These are phyloP conservation scores for Callinectes sapidus DNA, from an alignment of 2,888 invertebrate species.

Conservation along the genomic window DNA sequence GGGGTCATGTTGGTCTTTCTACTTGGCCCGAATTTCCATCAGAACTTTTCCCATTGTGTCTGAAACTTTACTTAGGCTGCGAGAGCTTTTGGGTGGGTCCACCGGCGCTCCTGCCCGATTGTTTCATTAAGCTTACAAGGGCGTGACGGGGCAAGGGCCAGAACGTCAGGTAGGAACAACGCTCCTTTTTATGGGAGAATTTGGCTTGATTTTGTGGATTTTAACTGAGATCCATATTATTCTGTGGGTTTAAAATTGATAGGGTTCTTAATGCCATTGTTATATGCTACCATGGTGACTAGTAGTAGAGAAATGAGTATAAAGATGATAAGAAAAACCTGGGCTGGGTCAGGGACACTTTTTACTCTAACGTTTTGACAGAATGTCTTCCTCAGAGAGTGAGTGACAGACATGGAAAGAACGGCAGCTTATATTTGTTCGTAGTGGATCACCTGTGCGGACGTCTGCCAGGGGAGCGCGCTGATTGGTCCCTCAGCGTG, in stretches of 20 bases:
- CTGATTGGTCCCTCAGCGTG: too few species aligned
- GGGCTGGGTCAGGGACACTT: too few species aligned
- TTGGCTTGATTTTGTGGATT: neutral
- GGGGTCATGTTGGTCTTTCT: constrained; percentile 26
- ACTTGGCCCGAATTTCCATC: constrained; percentile 30
- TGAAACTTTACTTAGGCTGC: constrained; percentile 17
- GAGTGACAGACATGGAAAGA: too few species aligned
- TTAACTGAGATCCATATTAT: neutral
- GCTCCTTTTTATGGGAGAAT: neutral
- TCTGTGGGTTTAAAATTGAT: neutral
- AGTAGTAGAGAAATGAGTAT: too few species aligned
- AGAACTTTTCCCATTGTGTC: constrained; percentile 25
- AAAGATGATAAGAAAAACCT: too few species aligned
- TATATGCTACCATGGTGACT: too few species aligned
- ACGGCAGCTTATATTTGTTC: too few species aligned
- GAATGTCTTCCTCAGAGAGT: too few species aligned
- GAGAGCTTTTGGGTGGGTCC: constrained; percentile 6
- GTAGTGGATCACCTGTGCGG: too few species aligned
- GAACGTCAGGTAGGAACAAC: neutral
- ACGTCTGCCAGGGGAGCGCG: too few species aligned
- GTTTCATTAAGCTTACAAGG: constrained; percentile 31
- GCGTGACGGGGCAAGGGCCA: neutral
- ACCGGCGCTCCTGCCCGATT: neutral
- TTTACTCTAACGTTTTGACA: too few species aligned
- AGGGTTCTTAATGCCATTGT: too few species aligned